These are phyloP conservation scores for Bombyx mori DNA, from an alignment of 1,140 invertebrate species.

Conservation along the genomic window DNA sequence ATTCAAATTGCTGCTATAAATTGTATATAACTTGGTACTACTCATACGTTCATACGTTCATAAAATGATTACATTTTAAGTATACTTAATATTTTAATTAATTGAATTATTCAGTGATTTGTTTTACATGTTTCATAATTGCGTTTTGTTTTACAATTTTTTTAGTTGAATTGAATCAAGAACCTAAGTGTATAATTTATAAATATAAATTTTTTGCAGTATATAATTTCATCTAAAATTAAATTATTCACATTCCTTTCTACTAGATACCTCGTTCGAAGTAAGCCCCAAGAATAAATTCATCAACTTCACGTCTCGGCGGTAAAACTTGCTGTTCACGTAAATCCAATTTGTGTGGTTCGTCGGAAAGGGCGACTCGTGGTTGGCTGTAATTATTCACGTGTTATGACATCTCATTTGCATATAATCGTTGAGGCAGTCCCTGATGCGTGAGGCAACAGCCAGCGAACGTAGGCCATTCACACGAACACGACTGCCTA, in stretches of 20 bases:
- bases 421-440: constrained; percentile 65
- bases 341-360: constrained; percentile 62
- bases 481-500: constrained; percentile 53
- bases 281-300: constrained; percentile 15
- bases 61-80: neutral
- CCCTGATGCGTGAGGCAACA: constrained; percentile 61
- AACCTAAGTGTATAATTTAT: too few relatives aligned
- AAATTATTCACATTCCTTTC: too few relatives aligned
- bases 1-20: too few relatives aligned
- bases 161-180: too few relatives aligned
- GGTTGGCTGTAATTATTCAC: constrained; percentile 67
- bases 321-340: constrained; percentile 58
- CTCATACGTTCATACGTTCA: neutral
- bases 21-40: too few relatives aligned
- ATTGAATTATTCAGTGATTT: neutral
- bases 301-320: constrained; percentile 41
- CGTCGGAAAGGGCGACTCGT: constrained; percentile 63
- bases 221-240: too few relatives aligned
- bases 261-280: neutral
- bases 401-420: constrained; percentile 69
- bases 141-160: too few relatives aligned
- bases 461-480: constrained; percentile 54
- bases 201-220: too few relatives aligned
- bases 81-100: neutral
- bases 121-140: neutral